Conservation (phyloP, 2,888 invertebrate genomes). For the Boloria selene region DNA sequence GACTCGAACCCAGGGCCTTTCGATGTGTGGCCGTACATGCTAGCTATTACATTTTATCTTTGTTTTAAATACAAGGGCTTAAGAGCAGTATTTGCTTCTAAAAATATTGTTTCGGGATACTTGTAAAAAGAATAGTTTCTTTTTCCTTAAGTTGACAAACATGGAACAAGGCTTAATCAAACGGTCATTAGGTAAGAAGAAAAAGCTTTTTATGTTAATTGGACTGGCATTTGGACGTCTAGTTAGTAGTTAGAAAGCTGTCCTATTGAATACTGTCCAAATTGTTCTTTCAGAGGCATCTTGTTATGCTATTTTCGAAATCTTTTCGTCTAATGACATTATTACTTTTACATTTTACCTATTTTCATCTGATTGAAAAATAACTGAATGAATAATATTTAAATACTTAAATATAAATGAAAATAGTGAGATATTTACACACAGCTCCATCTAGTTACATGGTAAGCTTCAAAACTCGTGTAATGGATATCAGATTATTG, state of each 20-base stretch:
- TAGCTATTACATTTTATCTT: too few species aligned
- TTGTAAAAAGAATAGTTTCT: slow-evolving; percentile 17
- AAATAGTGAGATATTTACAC: too few species aligned
- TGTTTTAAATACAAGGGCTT: too few species aligned
- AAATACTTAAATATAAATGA: too few species aligned
- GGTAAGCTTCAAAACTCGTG: too few species aligned
- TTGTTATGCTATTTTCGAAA: slow-evolving; percentile 3
- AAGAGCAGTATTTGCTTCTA: too few species aligned
- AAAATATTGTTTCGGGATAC: slow-evolving; percentile 5
- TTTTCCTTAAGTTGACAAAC: slow-evolving; percentile 27
- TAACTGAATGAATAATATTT: not conserved
- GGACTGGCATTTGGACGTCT: slow-evolving; percentile 4
- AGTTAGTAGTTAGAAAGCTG: slow-evolving; percentile 3
- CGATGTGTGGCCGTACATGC: too few species aligned
- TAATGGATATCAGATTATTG: too few species aligned
- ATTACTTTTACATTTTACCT: slow-evolving; percentile 1
- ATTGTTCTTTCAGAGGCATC: slow-evolving; percentile 11
- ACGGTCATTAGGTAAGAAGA: slow-evolving; percentile 32
- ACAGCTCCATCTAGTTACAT: too few species aligned
- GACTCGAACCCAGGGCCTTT: too few species aligned
- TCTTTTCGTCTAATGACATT: not conserved
- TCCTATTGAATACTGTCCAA: slow-evolving; percentile 1
- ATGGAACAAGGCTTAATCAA: slow-evolving; percentile 24
- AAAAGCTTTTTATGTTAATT: slow-evolving; percentile 35
- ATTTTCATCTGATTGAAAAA: slow-evolving; percentile 8